Evolutionary conservation across 2,113 vertebrate genomes (phyloP).

Genomic region (Notechis scutatus): DNA sequence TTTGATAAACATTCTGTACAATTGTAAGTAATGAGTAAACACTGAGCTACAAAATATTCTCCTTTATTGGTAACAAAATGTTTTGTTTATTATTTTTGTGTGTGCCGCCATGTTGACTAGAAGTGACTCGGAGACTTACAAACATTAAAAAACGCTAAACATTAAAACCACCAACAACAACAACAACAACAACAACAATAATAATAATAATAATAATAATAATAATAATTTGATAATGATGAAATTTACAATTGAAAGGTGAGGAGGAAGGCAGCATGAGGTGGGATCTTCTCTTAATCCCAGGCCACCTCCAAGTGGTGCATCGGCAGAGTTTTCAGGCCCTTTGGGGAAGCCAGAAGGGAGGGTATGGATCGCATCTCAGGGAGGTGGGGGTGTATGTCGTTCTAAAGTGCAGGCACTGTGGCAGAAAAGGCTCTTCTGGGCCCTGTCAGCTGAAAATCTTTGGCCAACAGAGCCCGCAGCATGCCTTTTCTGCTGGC

Average conservation of each 20-base stretch:
- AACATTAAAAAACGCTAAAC: background rate
- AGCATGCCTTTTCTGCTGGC: background rate
- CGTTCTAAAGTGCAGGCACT: background rate
- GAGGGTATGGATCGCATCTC: background rate
- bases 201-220: too few species aligned
- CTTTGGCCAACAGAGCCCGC: background rate
- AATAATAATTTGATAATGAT: background rate
- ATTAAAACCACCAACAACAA: background rate
- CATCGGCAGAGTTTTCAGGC: background rate
- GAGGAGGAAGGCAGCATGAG: background rate
- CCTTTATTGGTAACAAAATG: background rate
- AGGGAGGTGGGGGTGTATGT: background rate
- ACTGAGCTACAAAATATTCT: too few species aligned
- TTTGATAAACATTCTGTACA: too few species aligned
- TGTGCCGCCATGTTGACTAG: background rate
- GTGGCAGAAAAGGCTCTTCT: background rate
- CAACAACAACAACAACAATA: too few species aligned
- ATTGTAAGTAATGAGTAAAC: too few species aligned
- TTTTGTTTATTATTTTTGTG: background rate
- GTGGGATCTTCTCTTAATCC: background rate
- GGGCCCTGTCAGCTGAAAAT: background rate
- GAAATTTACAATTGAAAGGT: background rate
- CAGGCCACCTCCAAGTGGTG: background rate
- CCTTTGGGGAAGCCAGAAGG: background rate
- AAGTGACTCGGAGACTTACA: background rate